A percentile compares a stretch with the other conserved stretches of the same genome.
These are phyloP conservation scores for Peribatodes rhomboidaria DNA, from an alignment of 2,888 invertebrate genomes.

Conservation along the genomic window DNA sequence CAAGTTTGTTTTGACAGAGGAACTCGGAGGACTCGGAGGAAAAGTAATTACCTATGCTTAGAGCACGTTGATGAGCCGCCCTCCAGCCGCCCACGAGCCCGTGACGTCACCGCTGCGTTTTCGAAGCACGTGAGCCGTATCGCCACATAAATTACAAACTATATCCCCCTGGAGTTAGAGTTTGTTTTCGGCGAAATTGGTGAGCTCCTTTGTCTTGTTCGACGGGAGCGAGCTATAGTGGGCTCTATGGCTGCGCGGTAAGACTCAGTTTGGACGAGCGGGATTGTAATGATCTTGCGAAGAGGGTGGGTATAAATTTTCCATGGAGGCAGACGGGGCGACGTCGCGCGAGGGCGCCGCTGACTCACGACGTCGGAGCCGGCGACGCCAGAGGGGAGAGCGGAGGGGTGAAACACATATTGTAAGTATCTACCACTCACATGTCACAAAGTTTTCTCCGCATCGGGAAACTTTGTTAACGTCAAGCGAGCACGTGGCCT, in stretches of 20 bases:
- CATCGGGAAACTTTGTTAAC: conserved; percentile 86
- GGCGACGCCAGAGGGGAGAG: conserved; percentile 57
- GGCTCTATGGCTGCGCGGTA: conserved; percentile 61
- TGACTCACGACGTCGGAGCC: conserved; percentile 78
- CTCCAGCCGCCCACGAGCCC: conserved; percentile 58
- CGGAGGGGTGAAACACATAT: conserved; percentile 70
- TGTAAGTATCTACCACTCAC: conserved; percentile 85
- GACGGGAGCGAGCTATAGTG: conserved; percentile 55
- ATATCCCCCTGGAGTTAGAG: conserved; percentile 83
- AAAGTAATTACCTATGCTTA: conserved; percentile 44
- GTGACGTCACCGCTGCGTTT: conserved; percentile 80
- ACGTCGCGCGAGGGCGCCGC: conserved; percentile 85
- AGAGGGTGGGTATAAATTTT: conserved; percentile 86
- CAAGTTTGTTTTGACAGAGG: conserved; percentile 36
- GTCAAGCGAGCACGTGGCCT: conserved; percentile 86
- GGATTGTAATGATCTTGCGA: conserved; percentile 77
- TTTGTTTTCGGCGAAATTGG: conserved; percentile 83
- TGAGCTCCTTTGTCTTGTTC: conserved; percentile 81
- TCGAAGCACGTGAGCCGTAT: conserved; percentile 78
- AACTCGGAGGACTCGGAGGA: no score
- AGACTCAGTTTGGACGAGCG: conserved; percentile 63
- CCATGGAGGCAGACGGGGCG: conserved; percentile 86
- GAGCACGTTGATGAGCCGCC: conserved; percentile 46
- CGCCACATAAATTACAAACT: conserved; percentile 82
- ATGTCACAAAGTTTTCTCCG: conserved; percentile 86